phyloP scores from a whole-genome alignment of 2,888 invertebrate genomes.

The Euphydryas editha region DNA sequence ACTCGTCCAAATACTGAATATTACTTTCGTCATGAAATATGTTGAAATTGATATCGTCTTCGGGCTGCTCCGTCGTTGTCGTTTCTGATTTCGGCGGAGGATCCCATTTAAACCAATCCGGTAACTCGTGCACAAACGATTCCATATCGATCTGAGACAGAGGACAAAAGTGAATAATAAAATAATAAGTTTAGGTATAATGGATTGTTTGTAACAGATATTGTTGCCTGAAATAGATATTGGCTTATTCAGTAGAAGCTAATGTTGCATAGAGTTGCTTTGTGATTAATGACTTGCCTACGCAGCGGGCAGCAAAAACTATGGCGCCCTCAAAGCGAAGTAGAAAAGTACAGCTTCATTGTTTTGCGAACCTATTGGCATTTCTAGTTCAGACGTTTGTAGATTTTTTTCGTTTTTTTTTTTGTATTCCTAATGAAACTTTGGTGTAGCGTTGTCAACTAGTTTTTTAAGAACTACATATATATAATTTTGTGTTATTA shows the following conservation, averaged over 20 bases:
- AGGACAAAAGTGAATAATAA: conserved; percentile 40
- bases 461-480: too few species aligned
- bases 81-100: conserved; percentile 71
- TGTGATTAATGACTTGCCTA: conserved; percentile 77
- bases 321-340: conserved; percentile 65
- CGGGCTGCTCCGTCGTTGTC: conserved; percentile 71
- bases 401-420: background rate
- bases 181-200: conserved; percentile 2
- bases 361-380: conserved; percentile 55
- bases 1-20: conserved; percentile 76
- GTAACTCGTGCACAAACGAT: conserved; percentile 68
- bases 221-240: conserved; percentile 57
- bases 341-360: conserved; percentile 59
- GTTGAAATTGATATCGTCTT: conserved; percentile 72
- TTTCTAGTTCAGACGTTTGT: conserved; percentile 47
- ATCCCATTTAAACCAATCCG: conserved; percentile 79
- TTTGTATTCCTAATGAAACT: background rate
- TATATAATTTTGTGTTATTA: too few species aligned
- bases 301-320: conserved; percentile 69
- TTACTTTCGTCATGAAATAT: conserved; percentile 76
- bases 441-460: background rate
- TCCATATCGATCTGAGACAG: conserved; percentile 73
- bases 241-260: conserved; percentile 59
- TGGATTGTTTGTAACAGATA: conserved; percentile 46
- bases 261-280: conserved; percentile 67